Base-by-base conservation (phyloP, 2,888 invertebrate genomes). In the Dermolepida albohirtum region DNA sequence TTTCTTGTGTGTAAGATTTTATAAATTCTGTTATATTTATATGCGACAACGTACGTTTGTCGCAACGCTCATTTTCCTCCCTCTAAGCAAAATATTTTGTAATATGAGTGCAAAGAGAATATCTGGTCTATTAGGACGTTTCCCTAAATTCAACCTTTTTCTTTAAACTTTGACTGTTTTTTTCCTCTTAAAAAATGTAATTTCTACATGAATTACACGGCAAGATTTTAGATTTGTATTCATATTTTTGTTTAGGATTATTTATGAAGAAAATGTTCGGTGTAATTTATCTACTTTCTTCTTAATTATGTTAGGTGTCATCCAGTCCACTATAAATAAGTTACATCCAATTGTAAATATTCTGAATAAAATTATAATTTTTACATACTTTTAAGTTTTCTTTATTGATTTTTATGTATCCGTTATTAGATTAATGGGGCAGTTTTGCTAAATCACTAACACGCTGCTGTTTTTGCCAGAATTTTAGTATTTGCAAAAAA, bases 291-390 rank as follows among this genome's bases (percentile, higher is more conserved):
- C 27, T 50, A 7, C 27, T 14, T 50, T 50, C 11, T 12, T 22
- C n/a, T 50, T 5, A 8, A 22, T 50, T 50, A 12, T 16, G 17
- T 50, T 27, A 17, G n/a, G 27, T 16, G 17, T 17, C n/a, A 50
- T 49, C 49, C 52, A 65, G 44, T 50, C 29, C 52, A 39, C 12
- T 50, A 17, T 59, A 50, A 65, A 63, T 68, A 63, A 50, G 54
- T 68, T 55, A 64, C 64, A 51, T 68, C 49, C 57, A 57, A 68
- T 41, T 68, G 68, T 68, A 68, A 68, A 68, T 68, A 68, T 68
- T 68, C 64, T 68, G 50, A 68, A 68, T 68, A 64, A 68, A 68
- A 68, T 50, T 51, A 64, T 68, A 54, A 64, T 68, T 68, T 68
- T 64, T 68, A 68, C 50, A 50, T 27, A 50, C 6, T 8, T 8